Evolutionary conservation across 2,888 invertebrate genomes (phyloP).

Genomic region (Dynastes grantii): DNA sequence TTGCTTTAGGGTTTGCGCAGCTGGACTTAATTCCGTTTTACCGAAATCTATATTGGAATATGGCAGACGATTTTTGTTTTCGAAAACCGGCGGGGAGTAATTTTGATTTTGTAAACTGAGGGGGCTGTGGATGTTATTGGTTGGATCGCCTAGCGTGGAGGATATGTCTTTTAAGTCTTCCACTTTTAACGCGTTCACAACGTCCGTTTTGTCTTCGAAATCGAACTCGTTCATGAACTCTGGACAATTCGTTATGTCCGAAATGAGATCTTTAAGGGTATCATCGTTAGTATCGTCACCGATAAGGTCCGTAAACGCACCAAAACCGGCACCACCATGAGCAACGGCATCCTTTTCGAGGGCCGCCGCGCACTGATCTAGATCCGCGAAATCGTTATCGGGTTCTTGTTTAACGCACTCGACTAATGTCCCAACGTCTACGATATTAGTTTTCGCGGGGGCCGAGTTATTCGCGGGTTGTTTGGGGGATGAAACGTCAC

Average conservation of each 20-base stretch:
- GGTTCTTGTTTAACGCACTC: constrained; percentile 81
- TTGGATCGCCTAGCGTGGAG: constrained; percentile 56
- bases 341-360: constrained; percentile 87
- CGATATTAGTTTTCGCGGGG: constrained; percentile 65
- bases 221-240: constrained; percentile 87
- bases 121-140: constrained; percentile 63
- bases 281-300: constrained; percentile 89
- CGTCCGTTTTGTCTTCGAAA: constrained; percentile 77
- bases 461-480: constrained; percentile 62
- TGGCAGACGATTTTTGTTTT: constrained; percentile 58
- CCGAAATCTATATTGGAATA: constrained; percentile 66
- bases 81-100: constrained; percentile 67
- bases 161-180: constrained; percentile 66
- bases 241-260: constrained; percentile 88
- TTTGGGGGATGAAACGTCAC: constrained; percentile 72
- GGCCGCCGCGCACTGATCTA: constrained; percentile 88
- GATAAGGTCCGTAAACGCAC: constrained; percentile 85
- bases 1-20: constrained; percentile 95
- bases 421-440: constrained; percentile 74
- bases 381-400: constrained; percentile 89
- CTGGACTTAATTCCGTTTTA: constrained; percentile 85
- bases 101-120: constrained; percentile 63
- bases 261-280: constrained; percentile 89
- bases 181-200: constrained; percentile 61
- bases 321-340: constrained; percentile 82